These are phyloP conservation scores for Diloba caeruleocephala DNA, from an alignment of 2,888 invertebrate genomes.

Conservation along the genomic window DNA sequence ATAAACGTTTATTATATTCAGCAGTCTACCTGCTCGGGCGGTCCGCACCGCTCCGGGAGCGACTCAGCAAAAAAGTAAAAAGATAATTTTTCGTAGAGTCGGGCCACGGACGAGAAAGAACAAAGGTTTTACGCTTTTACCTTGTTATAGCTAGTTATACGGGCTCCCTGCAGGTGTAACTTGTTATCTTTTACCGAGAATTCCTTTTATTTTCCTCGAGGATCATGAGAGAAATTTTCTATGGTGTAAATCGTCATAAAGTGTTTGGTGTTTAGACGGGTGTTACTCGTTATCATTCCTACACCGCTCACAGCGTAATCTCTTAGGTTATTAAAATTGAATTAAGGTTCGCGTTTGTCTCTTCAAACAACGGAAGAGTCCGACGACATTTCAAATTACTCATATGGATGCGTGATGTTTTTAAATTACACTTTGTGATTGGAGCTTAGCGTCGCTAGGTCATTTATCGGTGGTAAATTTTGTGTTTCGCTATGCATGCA, in stretches of 20 bases:
- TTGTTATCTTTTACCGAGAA: conserved; percentile 82
- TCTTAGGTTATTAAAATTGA: conserved; percentile 54
- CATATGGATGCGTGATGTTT: conserved; percentile 39
- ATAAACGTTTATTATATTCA: conserved; percentile 76
- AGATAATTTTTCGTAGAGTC: conserved; percentile 84
- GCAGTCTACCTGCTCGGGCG: conserved; percentile 81
- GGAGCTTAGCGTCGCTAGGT: conserved; percentile 21
- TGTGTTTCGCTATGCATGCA: conserved; percentile 49
- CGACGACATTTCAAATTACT: conserved; percentile 45
- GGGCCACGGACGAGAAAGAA: conserved; percentile 79
- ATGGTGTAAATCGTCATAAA: conserved; percentile 68
- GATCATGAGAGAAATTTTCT: conserved; percentile 65
- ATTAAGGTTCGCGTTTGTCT: conserved; percentile 33
- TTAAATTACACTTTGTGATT: conserved; percentile 34
- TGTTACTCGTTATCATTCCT: conserved; percentile 53
- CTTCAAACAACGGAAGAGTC: conserved; percentile 28
- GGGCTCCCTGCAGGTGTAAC: conserved; percentile 82
- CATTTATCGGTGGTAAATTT: conserved; percentile 45
- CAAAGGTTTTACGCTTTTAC: conserved; percentile 82
- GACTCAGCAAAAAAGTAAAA: conserved; percentile 84
- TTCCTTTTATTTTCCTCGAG: conserved; percentile 70
- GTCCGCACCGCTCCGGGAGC: conserved; percentile 73
- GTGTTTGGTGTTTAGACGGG: conserved; percentile 55
- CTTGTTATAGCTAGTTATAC: conserved; percentile 84
- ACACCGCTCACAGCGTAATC: conserved; percentile 42